Evolutionary conservation across 53 echinoderm and acorn worm species (phyloP).

Genomic region (Mesocentrotus franciscanus): DNA sequence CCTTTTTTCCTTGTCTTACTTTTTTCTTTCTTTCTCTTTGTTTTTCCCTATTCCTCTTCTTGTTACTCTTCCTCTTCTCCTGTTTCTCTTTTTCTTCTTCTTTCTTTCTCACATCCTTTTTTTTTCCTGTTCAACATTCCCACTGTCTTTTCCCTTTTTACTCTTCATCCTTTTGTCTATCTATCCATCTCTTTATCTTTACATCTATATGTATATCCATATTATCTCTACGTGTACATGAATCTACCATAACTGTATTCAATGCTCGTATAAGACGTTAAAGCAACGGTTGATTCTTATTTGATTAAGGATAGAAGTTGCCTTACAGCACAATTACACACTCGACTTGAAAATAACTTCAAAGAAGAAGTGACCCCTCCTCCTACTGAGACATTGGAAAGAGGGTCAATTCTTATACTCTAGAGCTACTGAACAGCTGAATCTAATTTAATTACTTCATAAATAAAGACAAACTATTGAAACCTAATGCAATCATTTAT

Average conservation of each 20-base stretch:
- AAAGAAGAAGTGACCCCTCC: not conserved
- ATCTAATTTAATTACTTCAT: not conserved
- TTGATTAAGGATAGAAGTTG: not conserved
- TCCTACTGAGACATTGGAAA: not conserved
- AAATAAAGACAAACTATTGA: not conserved
- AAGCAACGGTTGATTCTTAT: not conserved
- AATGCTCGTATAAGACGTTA: not conserved
- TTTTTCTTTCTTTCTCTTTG: not conserved
- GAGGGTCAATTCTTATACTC: not conserved
- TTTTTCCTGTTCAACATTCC: not conserved
- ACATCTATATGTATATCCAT: not conserved
- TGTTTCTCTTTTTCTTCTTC: too few relatives aligned
- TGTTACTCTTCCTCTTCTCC: not conserved
- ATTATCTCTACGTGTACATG: not conserved
- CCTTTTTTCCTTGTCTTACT: not conserved
- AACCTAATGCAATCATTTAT: not conserved
- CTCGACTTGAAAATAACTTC: not conserved
- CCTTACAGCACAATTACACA: not conserved
- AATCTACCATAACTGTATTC: not conserved
- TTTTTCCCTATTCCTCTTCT: not conserved
- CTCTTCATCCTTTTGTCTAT: not conserved
- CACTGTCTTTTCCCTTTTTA: not conserved
- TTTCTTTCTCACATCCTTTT: not conserved
- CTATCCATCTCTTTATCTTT: not conserved
- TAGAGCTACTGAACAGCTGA: not conserved